phyloP scores from a whole-genome alignment of 2,888 invertebrate species.

The Zeuzera pyrina region DNA sequence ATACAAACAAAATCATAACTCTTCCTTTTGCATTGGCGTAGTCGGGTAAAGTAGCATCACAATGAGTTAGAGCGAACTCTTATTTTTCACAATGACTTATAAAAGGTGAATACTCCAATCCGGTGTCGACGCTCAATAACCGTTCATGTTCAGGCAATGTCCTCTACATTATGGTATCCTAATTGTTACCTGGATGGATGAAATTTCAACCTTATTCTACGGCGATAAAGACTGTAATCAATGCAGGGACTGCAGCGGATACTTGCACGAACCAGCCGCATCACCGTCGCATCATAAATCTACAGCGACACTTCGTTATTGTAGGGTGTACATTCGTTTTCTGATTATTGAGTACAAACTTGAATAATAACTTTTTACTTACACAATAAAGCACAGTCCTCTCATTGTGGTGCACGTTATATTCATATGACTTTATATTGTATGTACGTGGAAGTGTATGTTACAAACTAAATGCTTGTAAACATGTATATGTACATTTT shows the following conservation, averaged over 20 bases:
- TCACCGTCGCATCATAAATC: constrained; percentile 4
- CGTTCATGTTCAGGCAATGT: constrained; percentile 1
- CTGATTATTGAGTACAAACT: background rate
- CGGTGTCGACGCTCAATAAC: constrained; percentile 1
- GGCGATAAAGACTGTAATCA: background rate
- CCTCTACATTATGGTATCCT: constrained; percentile 1
- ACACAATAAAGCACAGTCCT: no score
- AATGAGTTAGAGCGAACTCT: no score
- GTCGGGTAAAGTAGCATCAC: no score
- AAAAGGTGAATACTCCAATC: no score
- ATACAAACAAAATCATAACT: no score
- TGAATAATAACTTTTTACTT: background rate
- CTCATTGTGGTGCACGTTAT: no score
- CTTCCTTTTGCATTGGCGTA: no score
- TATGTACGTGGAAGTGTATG: no score
- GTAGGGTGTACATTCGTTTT: background rate
- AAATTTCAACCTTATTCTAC: background rate
- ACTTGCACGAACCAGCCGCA: constrained; percentile 1
- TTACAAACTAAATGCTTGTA: no score
- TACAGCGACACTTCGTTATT: constrained; percentile 3
- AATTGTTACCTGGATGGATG: background rate
- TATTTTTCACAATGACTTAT: no score
- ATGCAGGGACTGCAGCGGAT: background rate
- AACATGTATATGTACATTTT: no score
- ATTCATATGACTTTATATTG: no score